Evolutionary conservation across 2,797 vertebrate species (phyloP), one percentile per base, ranked within the genome.

Genomic region (Hipposideros larvatus): DNA sequence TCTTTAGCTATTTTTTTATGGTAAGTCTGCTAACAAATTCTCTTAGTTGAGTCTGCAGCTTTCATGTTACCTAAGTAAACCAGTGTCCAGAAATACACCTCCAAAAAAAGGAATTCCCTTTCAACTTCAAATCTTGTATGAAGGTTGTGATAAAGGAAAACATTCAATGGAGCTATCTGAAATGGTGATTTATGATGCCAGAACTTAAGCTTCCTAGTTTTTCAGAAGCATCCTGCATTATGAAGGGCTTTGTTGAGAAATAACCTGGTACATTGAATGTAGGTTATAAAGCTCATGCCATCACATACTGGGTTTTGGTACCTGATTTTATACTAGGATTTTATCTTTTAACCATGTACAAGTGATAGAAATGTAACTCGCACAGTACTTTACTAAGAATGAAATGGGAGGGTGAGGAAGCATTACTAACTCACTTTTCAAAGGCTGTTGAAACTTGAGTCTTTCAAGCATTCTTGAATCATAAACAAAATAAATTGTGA

Each of bases 381-480:
- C 31, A 61, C n/a, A 93, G 1, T 5, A 26, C 9, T 93, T 92
- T 37, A 84, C 8, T 75, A n/a, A 87, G 37, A 96, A 71, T 68
- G 28, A 95, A 73, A 26, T n/a, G 46, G 22, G 1, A 96, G 16
- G 10, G 2, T 80, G 15, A 89, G 85, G 79, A 95, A 87, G 80
- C 1, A 82, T 87, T 37, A 70, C 28, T 74, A 79, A 85, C 22
- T 51, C 14, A 31, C n/a, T 31, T 93, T 93, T 82, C 75, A 82
- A 90, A 90, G 13, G 71, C 31, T 37, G 9, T 83, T 87, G 37
- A 90, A 24, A 91, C 57, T 66, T 91, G 8, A 24, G 14, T 94
- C 57, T 93, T 79, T 92, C 59, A 75, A 89, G 8, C 53, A 24
- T 59, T 74, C n/a, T 3, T 80, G 41, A 94, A 86, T 95, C 66